Conservation (phyloP, 2,888 invertebrate species). For the Euplexia lucipara region DNA sequence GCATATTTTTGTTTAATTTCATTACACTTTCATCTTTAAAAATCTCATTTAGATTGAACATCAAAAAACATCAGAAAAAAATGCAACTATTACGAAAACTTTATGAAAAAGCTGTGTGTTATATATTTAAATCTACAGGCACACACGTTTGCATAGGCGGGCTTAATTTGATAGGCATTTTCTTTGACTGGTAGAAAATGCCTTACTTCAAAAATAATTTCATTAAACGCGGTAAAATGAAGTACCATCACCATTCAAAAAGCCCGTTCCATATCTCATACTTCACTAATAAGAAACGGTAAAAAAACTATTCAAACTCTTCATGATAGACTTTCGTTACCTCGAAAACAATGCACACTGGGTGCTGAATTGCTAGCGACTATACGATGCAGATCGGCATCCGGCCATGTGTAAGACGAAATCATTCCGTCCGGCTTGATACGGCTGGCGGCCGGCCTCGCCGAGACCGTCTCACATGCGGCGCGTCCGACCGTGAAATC, state of each 20-base stretch:
- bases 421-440: constrained; percentile 72
- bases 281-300: constrained; percentile 24
- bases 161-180: too few relatives aligned
- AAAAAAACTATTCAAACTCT: constrained; percentile 36
- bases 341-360: constrained; percentile 56
- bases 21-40: too few relatives aligned
- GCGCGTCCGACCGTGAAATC: constrained; percentile 68
- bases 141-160: too few relatives aligned
- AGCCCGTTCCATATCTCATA: neutral
- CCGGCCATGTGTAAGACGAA: constrained; percentile 67
- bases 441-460: constrained; percentile 39
- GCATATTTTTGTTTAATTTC: too few relatives aligned
- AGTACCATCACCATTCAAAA: neutral
- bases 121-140: too few relatives aligned
- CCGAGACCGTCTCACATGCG: constrained; percentile 57
- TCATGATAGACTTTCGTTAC: constrained; percentile 42
- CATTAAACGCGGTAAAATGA: neutral
- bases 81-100: too few relatives aligned
- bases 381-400: constrained; percentile 58
- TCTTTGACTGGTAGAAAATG: too few relatives aligned
- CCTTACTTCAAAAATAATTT: too few relatives aligned
- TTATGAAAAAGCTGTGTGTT: too few relatives aligned
- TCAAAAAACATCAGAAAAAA: too few relatives aligned
- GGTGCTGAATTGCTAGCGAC: constrained; percentile 41
- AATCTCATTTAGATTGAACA: too few relatives aligned